Base-by-base conservation (phyloP, 2,888 invertebrate species). In the Polietes domitor region DNA sequence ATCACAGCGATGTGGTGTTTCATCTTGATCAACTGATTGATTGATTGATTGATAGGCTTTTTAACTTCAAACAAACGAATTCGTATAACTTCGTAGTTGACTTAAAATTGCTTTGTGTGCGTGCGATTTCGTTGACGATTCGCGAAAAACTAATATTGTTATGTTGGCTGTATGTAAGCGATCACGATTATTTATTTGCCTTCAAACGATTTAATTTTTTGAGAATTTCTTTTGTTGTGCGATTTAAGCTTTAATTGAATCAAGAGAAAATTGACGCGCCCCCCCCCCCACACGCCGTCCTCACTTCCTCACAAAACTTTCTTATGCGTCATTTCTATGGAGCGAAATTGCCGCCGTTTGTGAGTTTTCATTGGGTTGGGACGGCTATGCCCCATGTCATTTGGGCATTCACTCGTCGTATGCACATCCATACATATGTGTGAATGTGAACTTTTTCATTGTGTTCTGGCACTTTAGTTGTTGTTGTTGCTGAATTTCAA, bases 191-290 rank as follows among this genome's bases (percentile, higher is more conserved):
- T 86, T 80, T 85, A 83, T 72, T 85, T 85, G 85, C 77, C 80
- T 85, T 77, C 82, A 75, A 77, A 55, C 15, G 77, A 80, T 50
- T 79, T 76, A 17, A 37, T 77, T 9, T 77, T 82, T 82, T 72
- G 50, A 71, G 73, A 75, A 21, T 74, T 77, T 77, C 9, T 68
- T 77, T n/a, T 83, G 43, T 73, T 68, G 70, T 74, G 78, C 71
- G 77, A 84, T 73, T 85, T 83, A 77, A 80, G 41, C 73, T 81
- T 88, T 89, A 87, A 89, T 89, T 89, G 85, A 89, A 89, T 90
- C 86, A 85, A 88, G 85, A 87, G 84, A 86, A 76, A 87, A 47
- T 71, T 84, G 80, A 83, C 72, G 63, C 50, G 47, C 43, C 43
- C 53, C 53, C 21, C 58, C 21, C 21, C 58, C 10, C 58, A 24